Base-by-base conservation (phyloP, 2,797 vertebrate genomes). In the Phyllotis vaccarum region DNA sequence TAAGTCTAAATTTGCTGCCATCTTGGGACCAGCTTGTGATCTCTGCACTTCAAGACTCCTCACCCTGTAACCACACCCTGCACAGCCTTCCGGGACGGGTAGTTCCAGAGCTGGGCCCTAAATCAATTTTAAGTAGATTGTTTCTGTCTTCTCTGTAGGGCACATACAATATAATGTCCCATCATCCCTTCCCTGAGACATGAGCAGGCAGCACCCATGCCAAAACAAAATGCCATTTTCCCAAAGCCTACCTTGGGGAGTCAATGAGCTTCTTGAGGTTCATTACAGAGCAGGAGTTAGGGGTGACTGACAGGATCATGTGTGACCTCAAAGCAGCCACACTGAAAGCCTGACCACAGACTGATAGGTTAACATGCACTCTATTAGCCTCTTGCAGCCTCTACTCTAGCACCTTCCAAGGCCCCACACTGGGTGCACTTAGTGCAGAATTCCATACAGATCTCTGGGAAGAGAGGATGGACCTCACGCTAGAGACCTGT, bases 11-110 rank as follows among this genome's bases (percentile, higher is more conserved):
- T 43, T n/a, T 7, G 0, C 13, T 27, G 17, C 75, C 40, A 14
- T 1, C 31, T 66, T n/a, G 3, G 21, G 3, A 34, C 8, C 58
- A 70, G 12, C 7, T 0, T 10, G 62, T 54, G 46, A 43, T 10
- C 9, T 27, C 60, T 49, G 3, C 0, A 29, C n/a, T 66, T 46
- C 6, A n/a, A 80, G 54, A 29, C 72, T 7, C 21, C 31, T 52
- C 22, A 3, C 0, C 5, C 1, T 3, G 16, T 56, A 11, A 24
- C 10, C 8, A 19, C n/a, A 3, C 9, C 70, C 40, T 8, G 17
- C 52, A 27, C 16, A 21, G 21, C 31, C 60, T 5, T 22, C 22
- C 56, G 0, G 1, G 21, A 0, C 6, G 24, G 13, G 37, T 2
- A 1, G 29, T 24, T 7, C 16, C 68, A 0, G 27, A 68, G 58